These are phyloP conservation scores for Chelidonichthys spinosus DNA, from an alignment of 2,797 vertebrate genomes.

Conservation along the genomic window DNA sequence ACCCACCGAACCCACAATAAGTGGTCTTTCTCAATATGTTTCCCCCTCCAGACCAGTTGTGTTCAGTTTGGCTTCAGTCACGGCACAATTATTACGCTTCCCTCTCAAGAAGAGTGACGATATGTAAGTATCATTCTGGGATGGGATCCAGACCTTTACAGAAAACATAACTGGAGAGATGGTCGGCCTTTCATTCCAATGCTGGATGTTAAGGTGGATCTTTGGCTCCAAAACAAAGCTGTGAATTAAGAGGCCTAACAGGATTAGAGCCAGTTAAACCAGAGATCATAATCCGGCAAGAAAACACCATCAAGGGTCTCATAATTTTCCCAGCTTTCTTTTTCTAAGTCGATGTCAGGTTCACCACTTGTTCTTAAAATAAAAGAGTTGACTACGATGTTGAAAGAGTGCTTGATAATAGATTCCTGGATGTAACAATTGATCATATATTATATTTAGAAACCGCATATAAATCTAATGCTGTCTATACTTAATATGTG, in stretches of 20 bases:
- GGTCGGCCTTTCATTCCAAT: background rate
- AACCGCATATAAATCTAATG: no score
- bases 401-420: no score
- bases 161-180: background rate
- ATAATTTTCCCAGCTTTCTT: no score
- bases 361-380: no score
- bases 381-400: no score
- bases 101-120: background rate
- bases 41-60: no score
- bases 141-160: background rate
- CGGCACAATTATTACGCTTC: background rate
- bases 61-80: background rate
- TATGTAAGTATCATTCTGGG: constrained; percentile 9
- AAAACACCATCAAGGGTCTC: constrained; percentile 24
- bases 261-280: background rate
- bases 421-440: no score
- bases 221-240: background rate
- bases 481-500: no score
- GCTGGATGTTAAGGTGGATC: constrained; percentile 1
- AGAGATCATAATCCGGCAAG: background rate
- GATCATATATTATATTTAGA: no score
- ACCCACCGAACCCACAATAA: no score
- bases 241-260: background rate
- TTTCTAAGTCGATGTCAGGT: no score
- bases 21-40: no score